A percentile compares a stretch with the other conserved stretches of the same genome.
Conservation (phyloP, 2,797 vertebrate species). For the Paratrypauchen microcephalus region DNA sequence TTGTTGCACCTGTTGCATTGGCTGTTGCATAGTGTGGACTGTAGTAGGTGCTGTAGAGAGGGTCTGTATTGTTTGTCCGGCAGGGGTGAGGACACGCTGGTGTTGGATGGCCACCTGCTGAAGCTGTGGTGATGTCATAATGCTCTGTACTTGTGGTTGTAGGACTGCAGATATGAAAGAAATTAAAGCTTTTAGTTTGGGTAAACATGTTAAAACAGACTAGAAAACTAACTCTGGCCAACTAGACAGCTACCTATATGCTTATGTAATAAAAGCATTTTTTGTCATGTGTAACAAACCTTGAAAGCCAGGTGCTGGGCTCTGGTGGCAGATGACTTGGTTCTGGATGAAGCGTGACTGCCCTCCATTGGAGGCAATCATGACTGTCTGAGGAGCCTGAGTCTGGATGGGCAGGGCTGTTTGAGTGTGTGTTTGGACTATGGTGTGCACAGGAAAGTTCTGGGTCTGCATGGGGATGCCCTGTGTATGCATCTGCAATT, state of each 20-base stretch:
- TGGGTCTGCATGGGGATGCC: slow-evolving; percentile 68
- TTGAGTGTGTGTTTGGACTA: slow-evolving; percentile 76
- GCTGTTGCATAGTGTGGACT: slow-evolving; percentile 86
- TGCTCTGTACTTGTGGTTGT: slow-evolving; percentile 92
- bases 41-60: slow-evolving; percentile 76
- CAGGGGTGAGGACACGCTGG: slow-evolving; percentile 88
- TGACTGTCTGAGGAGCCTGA: slow-evolving; percentile 88
- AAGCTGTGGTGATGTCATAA: slow-evolving; percentile 90
- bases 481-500: slow-evolving; percentile 73
- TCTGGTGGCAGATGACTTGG: slow-evolving; percentile 93
- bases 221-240: background rate
- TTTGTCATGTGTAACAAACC: slow-evolving; percentile 69
- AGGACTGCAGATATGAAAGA: slow-evolving; percentile 77
- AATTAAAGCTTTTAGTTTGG: background rate
- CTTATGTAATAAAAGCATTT: background rate
- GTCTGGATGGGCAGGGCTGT: slow-evolving; percentile 84
- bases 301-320: slow-evolving; percentile 84
- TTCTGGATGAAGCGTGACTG: slow-evolving; percentile 93
- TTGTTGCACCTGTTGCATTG: slow-evolving; percentile 81
- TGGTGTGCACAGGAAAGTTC: slow-evolving; percentile 74
- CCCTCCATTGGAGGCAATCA: slow-evolving; percentile 86
- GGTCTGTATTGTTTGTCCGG: slow-evolving; percentile 83
- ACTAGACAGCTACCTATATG: too few species aligned
- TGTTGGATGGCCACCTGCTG: slow-evolving; percentile 94
- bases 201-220: background rate